A percentile compares a stretch with the other conserved stretches of the same genome.
Evolutionary conservation across 2,888 invertebrate genomes (phyloP).

Genomic region (Lathronympha strigana): DNA sequence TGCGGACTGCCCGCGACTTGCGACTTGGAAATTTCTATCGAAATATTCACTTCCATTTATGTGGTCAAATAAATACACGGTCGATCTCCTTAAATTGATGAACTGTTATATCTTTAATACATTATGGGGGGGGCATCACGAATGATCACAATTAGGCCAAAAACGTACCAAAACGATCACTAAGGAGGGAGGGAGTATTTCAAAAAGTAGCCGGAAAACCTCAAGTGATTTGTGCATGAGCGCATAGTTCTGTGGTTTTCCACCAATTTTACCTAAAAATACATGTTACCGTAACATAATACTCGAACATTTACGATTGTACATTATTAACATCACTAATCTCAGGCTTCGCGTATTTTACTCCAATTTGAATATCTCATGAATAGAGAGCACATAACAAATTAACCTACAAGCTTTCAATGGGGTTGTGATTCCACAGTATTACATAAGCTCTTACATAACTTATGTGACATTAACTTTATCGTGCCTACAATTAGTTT

Average conservation of each 20-base stretch:
- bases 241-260: neutral
- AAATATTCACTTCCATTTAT: too few relatives aligned
- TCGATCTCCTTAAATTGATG: too few relatives aligned
- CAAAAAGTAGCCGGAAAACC: too few relatives aligned
- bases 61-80: too few relatives aligned
- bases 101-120: too few relatives aligned
- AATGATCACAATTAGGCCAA: too few relatives aligned
- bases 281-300: neutral
- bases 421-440: slow-evolving; percentile 7
- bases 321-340: slow-evolving; percentile 21
- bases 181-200: too few relatives aligned
- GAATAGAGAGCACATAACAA: slow-evolving; percentile 14
- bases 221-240: too few relatives aligned
- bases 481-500: neutral
- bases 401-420: slow-evolving; percentile 13
- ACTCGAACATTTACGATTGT: slow-evolving; percentile 1
- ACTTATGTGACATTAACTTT: slow-evolving; percentile 6
- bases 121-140: too few relatives aligned
- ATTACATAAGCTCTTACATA: neutral
- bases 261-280: neutral
- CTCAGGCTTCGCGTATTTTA: slow-evolving; percentile 1
- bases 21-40: too few relatives aligned
- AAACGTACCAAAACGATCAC: too few relatives aligned
- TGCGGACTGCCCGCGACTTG: too few relatives aligned
- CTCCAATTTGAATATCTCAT: slow-evolving; percentile 24